These are phyloP conservation scores for Eciton burchellii DNA, from an alignment of 1,140 invertebrate genomes.

Conservation along the genomic window DNA sequence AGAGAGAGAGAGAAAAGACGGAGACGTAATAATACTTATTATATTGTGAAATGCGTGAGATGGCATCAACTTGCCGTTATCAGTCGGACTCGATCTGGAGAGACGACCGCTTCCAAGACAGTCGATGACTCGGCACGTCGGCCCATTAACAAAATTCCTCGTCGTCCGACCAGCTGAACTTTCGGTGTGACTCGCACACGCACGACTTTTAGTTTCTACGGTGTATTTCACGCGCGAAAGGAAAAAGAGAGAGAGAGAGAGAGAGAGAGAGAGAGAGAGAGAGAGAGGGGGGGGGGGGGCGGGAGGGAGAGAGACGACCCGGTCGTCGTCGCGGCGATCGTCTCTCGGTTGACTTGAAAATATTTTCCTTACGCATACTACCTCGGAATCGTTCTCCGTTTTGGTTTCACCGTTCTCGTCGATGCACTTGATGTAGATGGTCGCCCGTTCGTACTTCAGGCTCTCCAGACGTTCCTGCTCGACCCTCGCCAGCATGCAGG, in stretches of 20 bases:
- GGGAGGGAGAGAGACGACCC: too few relatives aligned
- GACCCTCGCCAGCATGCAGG: constrained; percentile 79
- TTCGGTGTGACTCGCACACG: constrained; percentile 10
- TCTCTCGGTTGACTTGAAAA: too few relatives aligned
- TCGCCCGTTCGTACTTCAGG: constrained; percentile 82
- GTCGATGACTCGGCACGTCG: constrained; percentile 71
- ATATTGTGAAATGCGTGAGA: constrained; percentile 79
- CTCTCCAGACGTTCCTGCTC: constrained; percentile 82
- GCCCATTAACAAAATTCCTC: constrained; percentile 68
- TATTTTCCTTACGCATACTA: constrained; percentile 57
- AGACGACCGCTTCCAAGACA: constrained; percentile 66
- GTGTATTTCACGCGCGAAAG: background rate
- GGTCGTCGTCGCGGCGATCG: too few relatives aligned
- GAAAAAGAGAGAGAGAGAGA: too few relatives aligned
- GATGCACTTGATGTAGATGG: constrained; percentile 82
- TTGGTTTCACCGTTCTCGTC: constrained; percentile 81
- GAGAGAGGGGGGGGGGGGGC: too few relatives aligned
- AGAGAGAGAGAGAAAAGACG: background rate
- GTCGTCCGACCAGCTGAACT: constrained; percentile 8
- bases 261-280: too few relatives aligned
- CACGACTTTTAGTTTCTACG: background rate
- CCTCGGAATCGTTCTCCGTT: constrained; percentile 77
- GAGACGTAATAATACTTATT: constrained; percentile 79
- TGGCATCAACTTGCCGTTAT: constrained; percentile 75
- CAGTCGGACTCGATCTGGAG: constrained; percentile 74